phyloP scores from a whole-genome alignment of 2,888 invertebrate species.

The Leucozona laternaria region DNA sequence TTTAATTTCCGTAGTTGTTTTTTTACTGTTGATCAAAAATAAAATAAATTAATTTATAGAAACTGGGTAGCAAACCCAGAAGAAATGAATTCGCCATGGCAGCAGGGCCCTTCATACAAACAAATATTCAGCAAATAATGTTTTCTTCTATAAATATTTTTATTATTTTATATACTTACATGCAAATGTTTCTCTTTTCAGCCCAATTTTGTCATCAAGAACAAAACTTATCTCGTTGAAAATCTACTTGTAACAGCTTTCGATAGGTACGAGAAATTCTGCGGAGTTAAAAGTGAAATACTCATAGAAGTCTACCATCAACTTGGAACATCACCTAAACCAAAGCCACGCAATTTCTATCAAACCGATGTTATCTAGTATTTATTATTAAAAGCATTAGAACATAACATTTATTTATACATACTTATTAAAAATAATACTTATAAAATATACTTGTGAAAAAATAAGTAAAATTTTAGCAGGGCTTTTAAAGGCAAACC shows the following conservation, averaged over 20 bases:
- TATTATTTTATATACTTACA: background rate
- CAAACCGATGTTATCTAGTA: constrained; percentile 83
- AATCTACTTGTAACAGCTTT: constrained; percentile 82
- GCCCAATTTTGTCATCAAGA: constrained; percentile 83
- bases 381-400: background rate
- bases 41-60: too few species aligned
- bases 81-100: too few species aligned
- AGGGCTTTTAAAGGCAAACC: too few species aligned
- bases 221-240: constrained; percentile 82
- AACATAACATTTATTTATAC: constrained; percentile 30
- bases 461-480: too few species aligned
- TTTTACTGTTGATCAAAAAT: too few species aligned
- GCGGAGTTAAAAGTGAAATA: constrained; percentile 79
- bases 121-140: too few species aligned
- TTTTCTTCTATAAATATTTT: background rate
- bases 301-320: constrained; percentile 79
- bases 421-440: background rate
- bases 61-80: too few species aligned
- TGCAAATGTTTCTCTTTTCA: constrained; percentile 73
- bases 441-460: background rate
- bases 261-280: constrained; percentile 81
- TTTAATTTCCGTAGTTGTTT: too few species aligned
- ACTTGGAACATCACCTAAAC: constrained; percentile 80
- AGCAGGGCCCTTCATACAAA: too few species aligned
- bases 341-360: constrained; percentile 83